A percentile compares a stretch with the other conserved stretches of the same genome.
These are phyloP conservation scores for Drosophila nr. medialis DNA, from an alignment of 2,888 invertebrate species.

Conservation along the genomic window DNA sequence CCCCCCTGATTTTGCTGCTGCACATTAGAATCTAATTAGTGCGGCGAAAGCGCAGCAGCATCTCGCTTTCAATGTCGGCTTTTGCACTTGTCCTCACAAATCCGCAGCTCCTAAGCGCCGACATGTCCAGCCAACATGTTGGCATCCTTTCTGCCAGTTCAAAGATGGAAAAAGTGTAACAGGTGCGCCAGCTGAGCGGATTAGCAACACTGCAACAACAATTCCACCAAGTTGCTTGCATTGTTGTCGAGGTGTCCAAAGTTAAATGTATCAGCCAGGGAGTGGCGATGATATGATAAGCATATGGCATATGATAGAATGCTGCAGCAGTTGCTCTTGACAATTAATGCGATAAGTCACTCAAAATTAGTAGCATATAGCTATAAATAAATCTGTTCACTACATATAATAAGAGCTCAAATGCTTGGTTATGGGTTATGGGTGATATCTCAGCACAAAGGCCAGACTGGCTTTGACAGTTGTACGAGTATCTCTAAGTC, in stretches of 20 bases:
- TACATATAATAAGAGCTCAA: background rate
- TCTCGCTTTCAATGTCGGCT: slow-evolving; percentile 63
- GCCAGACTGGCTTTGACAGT: background rate
- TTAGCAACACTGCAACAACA: slow-evolving; percentile 50
- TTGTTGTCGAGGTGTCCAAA: slow-evolving; percentile 54
- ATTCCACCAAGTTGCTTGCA: slow-evolving; percentile 19
- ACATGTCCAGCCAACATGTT: slow-evolving; percentile 77
- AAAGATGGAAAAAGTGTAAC: slow-evolving; percentile 66
- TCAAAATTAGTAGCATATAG: background rate
- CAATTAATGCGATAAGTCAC: slow-evolving; percentile 28
- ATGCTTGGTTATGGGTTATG: background rate
- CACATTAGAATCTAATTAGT: slow-evolving; percentile 82
- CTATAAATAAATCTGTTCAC: slow-evolving; percentile 7
- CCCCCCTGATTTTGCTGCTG: slow-evolving; percentile 43
- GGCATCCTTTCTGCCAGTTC: slow-evolving; percentile 44
- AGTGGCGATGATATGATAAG: slow-evolving; percentile 7
- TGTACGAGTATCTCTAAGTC: background rate
- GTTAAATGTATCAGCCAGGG: slow-evolving; percentile 42
- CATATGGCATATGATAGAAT: slow-evolving; percentile 17
- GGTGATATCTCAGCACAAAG: background rate
- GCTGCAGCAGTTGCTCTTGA: slow-evolving; percentile 44
- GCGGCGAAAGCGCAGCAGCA: slow-evolving; percentile 54
- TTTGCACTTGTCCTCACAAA: slow-evolving; percentile 71
- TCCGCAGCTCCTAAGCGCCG: slow-evolving; percentile 61
- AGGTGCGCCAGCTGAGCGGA: slow-evolving; percentile 68